Base-by-base conservation (phyloP, 2,888 invertebrate genomes). In the Zhuqinia jingwanae region DNA sequence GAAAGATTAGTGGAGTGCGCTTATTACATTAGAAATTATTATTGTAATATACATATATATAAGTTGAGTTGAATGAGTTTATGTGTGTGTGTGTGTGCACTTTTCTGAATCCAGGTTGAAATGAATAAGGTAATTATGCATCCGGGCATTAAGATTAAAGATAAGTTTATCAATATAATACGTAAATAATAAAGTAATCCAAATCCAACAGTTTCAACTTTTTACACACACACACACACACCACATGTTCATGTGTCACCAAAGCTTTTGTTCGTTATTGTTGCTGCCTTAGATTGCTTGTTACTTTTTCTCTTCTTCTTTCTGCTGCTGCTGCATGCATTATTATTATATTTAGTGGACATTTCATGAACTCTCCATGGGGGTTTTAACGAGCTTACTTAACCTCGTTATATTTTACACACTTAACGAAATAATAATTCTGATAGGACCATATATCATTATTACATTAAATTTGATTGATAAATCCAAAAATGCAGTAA, bases 111-210 rank as follows among this genome's bases (percentile, higher is more conserved):
- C 6, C 8, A 27, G 36, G 65, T 86, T 22, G 80, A 81, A 86
- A 81, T 86, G 81, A 86, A 73, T 68, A 73, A 81, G 86, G 86
- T 86, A 86, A 86, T 86, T 86, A 86, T 86, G 86, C 70, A 81
- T 86, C 86, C 81, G 86, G 85, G 76, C 76, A 85, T 79, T 85
- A 76, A 86, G 86, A 86, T 86, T 77, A 36, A 20, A 65, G 86
- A 86, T 86, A 86, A 81, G 56, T 36, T n/a, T 81, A 81, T 86
- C 86, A 76, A 68, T 79, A 73, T 20, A 50, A n/a, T 58, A 36
- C 10, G 50, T 1, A 45, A 25, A 22, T 25, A 73, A 50, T 10
- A n/a, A 56, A 6, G 60, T 27, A 60, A 27, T 25, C 27, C 53
- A 1, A n/a, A 65, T 65, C 42, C 42, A 17, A 42, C 36, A 68